Base-by-base conservation (phyloP, 1,140 invertebrate species). In the Aphelenchoides fujianensis region DNA sequence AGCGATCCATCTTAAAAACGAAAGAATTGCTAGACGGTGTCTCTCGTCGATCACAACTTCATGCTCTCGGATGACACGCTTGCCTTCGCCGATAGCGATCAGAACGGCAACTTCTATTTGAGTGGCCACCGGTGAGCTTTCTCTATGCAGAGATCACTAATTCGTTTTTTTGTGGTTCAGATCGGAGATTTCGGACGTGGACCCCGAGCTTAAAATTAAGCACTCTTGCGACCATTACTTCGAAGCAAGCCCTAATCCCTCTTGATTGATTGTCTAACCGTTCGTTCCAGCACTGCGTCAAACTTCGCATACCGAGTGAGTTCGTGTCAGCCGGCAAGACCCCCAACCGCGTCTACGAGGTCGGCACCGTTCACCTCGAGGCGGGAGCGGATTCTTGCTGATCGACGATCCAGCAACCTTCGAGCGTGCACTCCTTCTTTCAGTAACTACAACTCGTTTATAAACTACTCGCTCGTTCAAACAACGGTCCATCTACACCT, bases 171-270 rank as follows among this genome's bases (percentile, higher is more conserved):
- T 5, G 27, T 5, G 27, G 27, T 59, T 59, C 27, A 7, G 19
- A 7, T 16, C 19, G 12, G 27, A 59, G 34, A 7, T 19, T 7
- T 30, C 55, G 5, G 55, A 27, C 34, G 5, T 59, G 7, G 34
- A 5, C 7, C 5, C 34, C 55, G 7, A 59, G 34, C 34, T 7
- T 59, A 30, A 7, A 23, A 19, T 59, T 59, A 7, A 16, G 7
- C 55, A 59, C 55, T 30, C 27, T 32, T 59, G 55, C 23, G 55
- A 59, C 7, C 55, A 59, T 59, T 59, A 59, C 23, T 59, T 59
- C 34, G 55, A 59, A 59, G n/a, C n/a, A n/a, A n/a, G n/a, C n/a
- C n/a, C n/a, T n/a, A n/a, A n/a, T n/a, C n/a, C n/a, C n/a, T n/a
- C n/a, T n/a, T n/a, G n/a, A n/a, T n/a, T n/a, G n/a, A n/a, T n/a